Evolutionary conservation across 2,888 invertebrate genomes (phyloP), one percentile per base, ranked within the genome.

Genomic region (Papilio demoleus): DNA sequence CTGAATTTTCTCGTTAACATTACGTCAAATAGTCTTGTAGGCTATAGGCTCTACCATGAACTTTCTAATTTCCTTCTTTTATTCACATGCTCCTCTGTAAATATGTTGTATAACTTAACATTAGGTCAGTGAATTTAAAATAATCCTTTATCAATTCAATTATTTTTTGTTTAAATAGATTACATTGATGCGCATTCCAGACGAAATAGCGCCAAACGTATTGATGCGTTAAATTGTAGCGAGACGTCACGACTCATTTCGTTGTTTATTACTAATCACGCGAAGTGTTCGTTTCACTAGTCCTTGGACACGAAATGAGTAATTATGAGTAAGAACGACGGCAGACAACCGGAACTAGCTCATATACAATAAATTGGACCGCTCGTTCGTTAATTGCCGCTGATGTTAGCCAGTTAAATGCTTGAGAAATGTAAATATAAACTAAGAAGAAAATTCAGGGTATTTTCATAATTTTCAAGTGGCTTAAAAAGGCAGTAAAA

Each of bases 361-460:
- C 83, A 86, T 88, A 88, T 87, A 81, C 82, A 86, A 86, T 84
- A 88, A 88, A 87, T 88, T 88, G 86, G 87, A 86, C 79, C 81
- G 81, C 78, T 78, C 83, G 81, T 84, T 86, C 83, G 84, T 86
- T 88, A 85, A 88, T 89, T 88, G 86, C 82, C 81, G 76, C 79
- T 68, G 76, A 79, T 79, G 76, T 75, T 78, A 77, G 76, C 80
- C 80, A n/a, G 81, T 87, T 86, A 85, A 84, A 76, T 77, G 80
- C 76, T 78, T 79, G 79, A 78, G 80, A 87, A 83, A 84, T 19
- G 42, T 62, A 62, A 67, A 62, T 53, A 84, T 84, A 76, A 78
- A 70, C 60, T 45, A 19, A 53, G 31, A 63, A 45, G 45, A 36
- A 45, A 63, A 62, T 56, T 63, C 24, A 56, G 24, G 42, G 45